A percentile compares a stretch with the other conserved stretches of the same genome.
Conservation (phyloP, 2,888 invertebrate species). For the Arrhopalites spinosus region DNA sequence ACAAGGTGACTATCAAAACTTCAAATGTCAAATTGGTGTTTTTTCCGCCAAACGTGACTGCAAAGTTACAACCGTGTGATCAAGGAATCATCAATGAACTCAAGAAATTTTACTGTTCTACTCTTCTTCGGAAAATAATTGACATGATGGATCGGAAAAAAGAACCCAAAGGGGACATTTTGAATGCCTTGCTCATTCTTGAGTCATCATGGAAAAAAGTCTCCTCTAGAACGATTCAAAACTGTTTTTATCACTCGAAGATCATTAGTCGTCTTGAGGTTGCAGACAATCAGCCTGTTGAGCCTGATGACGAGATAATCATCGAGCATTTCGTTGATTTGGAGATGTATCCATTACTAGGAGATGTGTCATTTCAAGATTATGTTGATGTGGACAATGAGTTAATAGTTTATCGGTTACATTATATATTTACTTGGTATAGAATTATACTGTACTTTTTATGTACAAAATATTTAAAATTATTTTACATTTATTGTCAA, state of each 20-base stretch:
- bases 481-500: too few relatives aligned
- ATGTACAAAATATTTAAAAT: too few relatives aligned
- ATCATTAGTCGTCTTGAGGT: background rate
- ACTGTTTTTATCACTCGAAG: background rate
- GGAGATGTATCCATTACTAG: background rate
- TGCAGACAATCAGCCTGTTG: background rate
- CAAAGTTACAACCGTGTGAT: conserved; percentile 38
- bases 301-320: background rate
- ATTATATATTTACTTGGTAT: too few relatives aligned
- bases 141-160: background rate
- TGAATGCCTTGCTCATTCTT: background rate
- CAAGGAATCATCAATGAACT: conserved; percentile 37
- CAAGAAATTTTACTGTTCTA: conserved; percentile 26
- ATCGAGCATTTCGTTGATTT: background rate
- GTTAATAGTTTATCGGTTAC: too few relatives aligned
- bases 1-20: background rate
- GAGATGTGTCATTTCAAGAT: background rate
- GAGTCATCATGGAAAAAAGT: background rate
- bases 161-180: background rate
- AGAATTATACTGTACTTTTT: too few relatives aligned
- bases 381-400: background rate
- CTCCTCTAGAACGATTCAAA: background rate
- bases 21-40: conserved; percentile 13
- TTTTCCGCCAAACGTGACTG: conserved; percentile 40
- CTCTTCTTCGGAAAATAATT: background rate